Base-by-base conservation (phyloP, 2,113 vertebrate genomes). In the Osmerus eperlanus region DNA sequence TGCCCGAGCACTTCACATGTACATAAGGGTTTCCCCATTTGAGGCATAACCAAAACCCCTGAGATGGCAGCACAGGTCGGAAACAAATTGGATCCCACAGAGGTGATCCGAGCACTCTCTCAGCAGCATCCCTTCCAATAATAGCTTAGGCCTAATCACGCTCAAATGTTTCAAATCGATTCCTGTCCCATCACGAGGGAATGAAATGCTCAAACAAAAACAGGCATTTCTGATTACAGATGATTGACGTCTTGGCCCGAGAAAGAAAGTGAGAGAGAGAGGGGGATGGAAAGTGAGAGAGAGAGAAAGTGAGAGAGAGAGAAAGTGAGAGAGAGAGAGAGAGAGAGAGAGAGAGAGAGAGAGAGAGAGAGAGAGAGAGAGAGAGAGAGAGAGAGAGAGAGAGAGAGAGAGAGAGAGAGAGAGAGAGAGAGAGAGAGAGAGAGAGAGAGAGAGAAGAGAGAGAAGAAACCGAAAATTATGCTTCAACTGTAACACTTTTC, bases 401-500 rank as follows among this genome's bases (percentile, higher is more conserved):
- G 19, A 61, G 47, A 12, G n/a, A 32, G 16, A 32, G 53, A 15
- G 53, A 14, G 14, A 14, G 18, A 58, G 55, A 58, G 55, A 8
- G 18, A 58, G 55, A 21, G 7, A 59, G 55, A 56, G 18, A 56
- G 55, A 56, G 18, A 19, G n/a, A 21, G 3, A 14, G 28, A 56
- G 18, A 79, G 82, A 76, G 11, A 68, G 69, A 71, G 55, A 65
- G 67, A 28, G 77, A 81, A 76, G 11, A 68, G 69, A 71, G 55
- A 65, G 67, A 28, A 73, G 53, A 62, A 78, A 69, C 55, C 66
- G 68, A 78, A 80, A 77, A 77, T 78, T 1, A 76, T 63, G 68
- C 77, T 82, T 76, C 18, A 69, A 59, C 72, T n/a, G 63, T 68
- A 51, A 70, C 69, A 55, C 41, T 74, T 77, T 84, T 64, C 63